phyloP scores from a whole-genome alignment of 2,113 vertebrate genomes.

The Lepus americanus region DNA sequence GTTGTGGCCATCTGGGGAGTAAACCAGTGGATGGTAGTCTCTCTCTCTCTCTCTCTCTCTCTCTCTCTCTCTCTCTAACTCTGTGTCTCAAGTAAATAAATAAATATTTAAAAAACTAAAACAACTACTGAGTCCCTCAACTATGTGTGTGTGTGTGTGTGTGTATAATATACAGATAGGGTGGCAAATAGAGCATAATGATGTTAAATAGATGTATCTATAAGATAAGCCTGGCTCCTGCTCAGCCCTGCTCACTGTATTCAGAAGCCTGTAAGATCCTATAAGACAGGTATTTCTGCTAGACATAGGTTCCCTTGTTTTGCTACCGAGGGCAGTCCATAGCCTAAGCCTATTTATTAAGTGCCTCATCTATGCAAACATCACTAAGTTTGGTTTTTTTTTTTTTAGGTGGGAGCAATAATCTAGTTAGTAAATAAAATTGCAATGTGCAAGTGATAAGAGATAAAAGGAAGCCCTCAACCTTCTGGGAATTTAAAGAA shows the following conservation, averaged over 20 bases:
- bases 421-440: background rate
- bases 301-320: slow-evolving; percentile 8
- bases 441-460: background rate
- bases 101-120: too few species aligned
- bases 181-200: background rate
- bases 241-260: background rate
- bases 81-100: too few species aligned
- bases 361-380: background rate
- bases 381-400: background rate
- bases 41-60: too few species aligned
- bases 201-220: background rate
- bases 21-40: too few species aligned
- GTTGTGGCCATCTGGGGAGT: too few species aligned
- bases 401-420: background rate
- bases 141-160: too few species aligned
- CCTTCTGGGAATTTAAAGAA: background rate
- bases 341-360: background rate
- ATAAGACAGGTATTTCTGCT: background rate
- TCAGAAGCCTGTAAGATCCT: background rate
- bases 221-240: background rate
- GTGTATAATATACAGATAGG: background rate
- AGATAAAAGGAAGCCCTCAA: background rate
- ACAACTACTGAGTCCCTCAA: too few species aligned
- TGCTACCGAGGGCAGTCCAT: background rate
- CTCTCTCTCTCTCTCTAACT: too few species aligned